Evolutionary conservation across 1,140 invertebrate genomes (phyloP), one percentile per base, ranked within the genome.

Genomic region (Chrysopa pallens): DNA sequence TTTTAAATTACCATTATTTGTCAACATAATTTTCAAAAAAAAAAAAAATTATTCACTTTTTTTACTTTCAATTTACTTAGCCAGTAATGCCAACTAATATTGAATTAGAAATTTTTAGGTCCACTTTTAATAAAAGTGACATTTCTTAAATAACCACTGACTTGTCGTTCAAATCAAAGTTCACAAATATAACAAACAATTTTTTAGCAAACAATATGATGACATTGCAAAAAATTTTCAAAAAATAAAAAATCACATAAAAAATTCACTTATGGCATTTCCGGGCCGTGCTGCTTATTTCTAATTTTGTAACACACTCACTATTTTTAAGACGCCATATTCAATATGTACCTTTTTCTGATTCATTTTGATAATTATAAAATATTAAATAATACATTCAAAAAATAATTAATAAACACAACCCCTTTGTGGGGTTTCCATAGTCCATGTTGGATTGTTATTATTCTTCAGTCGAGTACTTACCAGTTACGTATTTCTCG

Each of bases 401-500:
- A 23, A 23, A 23, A 23, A 23, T 23, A 41, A 44, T 47, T 44
- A 39, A 40, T 40, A 36, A 44, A 48, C 49, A 54, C 50, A 46
- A 51, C 51, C 51, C 51, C 55, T 52, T 35, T 49, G 51, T 49
- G 50, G 57, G 49, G 50, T 47, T 50, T 59, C 57, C 49, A 53
- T 60, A 61, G 59, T 68, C 72, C 71, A 70, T 72, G 73, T 70
- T 71, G 68, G 71, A 63, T 67, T 71, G 72, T 73, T 76, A 66
- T 66, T 70, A 74, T 74, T 69, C 68, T 70, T 71, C 71, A 67
- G 66, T 74, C 73, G 74, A 68, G 72, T 78, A 82, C 80, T 83
- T 79, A 84, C 80, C 80, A 81, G 78, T 85, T 87, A 85, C 82
- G 82, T 84, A 84, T 82, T 84, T 80, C 78, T 85, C 82, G 82